These are phyloP conservation scores for Panopea generosa DNA, from an alignment of 2,888 invertebrate genomes.

Conservation along the genomic window DNA sequence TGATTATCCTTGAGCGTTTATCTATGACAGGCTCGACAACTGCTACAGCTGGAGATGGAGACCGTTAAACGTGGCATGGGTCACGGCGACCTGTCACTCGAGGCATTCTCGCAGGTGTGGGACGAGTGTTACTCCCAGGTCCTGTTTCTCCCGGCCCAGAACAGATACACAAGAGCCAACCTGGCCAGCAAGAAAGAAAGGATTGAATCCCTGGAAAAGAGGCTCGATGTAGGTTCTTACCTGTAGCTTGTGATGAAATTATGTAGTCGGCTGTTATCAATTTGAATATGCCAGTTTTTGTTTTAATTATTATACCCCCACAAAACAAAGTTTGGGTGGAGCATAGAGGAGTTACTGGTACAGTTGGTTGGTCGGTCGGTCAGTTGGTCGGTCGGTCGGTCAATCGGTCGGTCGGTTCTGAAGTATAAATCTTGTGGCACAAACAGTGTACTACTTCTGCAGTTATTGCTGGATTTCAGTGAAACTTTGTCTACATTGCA, in stretches of 20 bases:
- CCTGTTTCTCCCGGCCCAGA: conserved; percentile 95
- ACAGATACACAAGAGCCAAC: conserved; percentile 96
- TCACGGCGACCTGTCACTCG: conserved; percentile 96
- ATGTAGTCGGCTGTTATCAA: background rate
- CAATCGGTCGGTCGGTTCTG: no score
- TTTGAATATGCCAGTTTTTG: no score
- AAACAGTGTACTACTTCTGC: no score
- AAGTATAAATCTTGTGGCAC: no score
- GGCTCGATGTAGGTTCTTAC: conserved; percentile 89
- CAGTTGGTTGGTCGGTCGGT: no score
- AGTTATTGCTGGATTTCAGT: no score
- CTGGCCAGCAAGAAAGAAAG: conserved; percentile 98
- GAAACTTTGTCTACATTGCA: no score
- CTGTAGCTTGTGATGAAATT: background rate
- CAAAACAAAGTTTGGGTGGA: no score
- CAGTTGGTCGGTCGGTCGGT: no score
- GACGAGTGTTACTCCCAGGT: conserved; percentile 97
- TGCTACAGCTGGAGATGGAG: conserved; percentile 90
- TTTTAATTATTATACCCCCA: no score
- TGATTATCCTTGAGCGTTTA: no score
- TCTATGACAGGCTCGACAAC: conserved; percentile 77
- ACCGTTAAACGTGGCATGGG: conserved; percentile 96
- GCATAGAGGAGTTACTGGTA: no score
- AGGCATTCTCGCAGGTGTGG: conserved; percentile 97
- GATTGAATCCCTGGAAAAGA: conserved; percentile 96